Evolutionary conservation across 1,140 invertebrate genomes (phyloP), one percentile per base, ranked within the genome.

Genomic region (Batillaria attramentaria): DNA sequence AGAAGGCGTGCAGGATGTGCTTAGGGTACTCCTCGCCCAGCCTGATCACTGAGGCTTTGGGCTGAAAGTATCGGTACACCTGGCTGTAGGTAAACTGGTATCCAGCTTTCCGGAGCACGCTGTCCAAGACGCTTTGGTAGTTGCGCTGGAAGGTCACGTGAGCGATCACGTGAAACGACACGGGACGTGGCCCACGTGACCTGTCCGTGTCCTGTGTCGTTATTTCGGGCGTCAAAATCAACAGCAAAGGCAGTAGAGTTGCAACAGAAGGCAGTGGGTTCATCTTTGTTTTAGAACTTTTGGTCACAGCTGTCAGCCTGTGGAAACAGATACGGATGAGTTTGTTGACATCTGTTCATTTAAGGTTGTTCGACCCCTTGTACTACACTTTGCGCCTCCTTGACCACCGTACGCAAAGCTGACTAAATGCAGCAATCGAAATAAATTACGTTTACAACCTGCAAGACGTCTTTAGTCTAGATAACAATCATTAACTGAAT

Each of bases 1-100:
- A 83, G 62, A 83, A 81, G 1, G 79, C 76, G 31, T 73, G 46
- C 6, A 77, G 72, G 43, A 77, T 82, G 37, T 77, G 57, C 33
- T 77, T 66, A 3, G 74, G 74, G 57, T 76, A 72, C 39, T 77
- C 77, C 43, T 70, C 42, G 13, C 43, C 31, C 28, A 78, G 13
- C 6, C 33, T 54, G 28, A 74, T 65, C 18, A 75, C 33, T 8
- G 43, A 54, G 31, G 41, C 60, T 18, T 50, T 24, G 10, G 60
- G 68, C 24, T 60, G n/a, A 42, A 57, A 60, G 41, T 37, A 28
- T 24, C 35, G 41, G 37, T 72, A 70, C 66, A 68, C 66, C n/a
- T 28, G 24, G 33, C 39, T 10, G 31, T 75, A 70, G n/a, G 37
- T 16, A 4, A 50, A n/a, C 20, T 50, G 62, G 35, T 33, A 62